These are phyloP conservation scores for Sphaeramia orbicularis DNA, from an alignment of 2,797 vertebrate species.

Conservation along the genomic window DNA sequence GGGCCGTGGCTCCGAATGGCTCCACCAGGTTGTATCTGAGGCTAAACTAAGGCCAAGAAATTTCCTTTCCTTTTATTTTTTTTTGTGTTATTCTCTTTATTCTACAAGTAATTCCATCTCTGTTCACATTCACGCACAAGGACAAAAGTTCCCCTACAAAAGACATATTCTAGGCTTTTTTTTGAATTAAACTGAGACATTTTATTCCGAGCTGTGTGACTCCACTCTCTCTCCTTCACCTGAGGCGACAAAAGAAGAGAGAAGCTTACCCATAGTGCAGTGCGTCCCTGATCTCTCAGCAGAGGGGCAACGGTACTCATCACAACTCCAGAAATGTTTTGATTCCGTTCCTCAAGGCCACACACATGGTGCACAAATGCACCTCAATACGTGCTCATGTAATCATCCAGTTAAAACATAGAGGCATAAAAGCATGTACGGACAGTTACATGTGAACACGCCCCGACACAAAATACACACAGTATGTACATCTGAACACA, in stretches of 20 bases:
- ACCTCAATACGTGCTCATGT: background rate
- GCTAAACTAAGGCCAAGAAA: background rate
- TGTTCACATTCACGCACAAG: constrained; percentile 12
- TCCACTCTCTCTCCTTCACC: constrained; percentile 41
- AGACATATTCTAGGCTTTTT: constrained; percentile 25
- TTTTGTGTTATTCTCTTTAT: constrained; percentile 25
- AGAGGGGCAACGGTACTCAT: constrained; percentile 39
- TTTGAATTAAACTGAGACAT: constrained; percentile 46
- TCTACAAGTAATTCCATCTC: constrained; percentile 7
- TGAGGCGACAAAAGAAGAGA: constrained; percentile 29
- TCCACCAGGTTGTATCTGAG: background rate
- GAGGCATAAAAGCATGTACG: background rate
- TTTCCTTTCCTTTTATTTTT: background rate
- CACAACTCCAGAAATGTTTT: constrained; percentile 39
- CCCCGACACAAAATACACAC: background rate
- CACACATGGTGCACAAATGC: constrained; percentile 26
- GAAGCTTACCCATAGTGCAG: constrained; percentile 22
- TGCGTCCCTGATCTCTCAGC: constrained; percentile 52
- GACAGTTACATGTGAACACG: background rate
- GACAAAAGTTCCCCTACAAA: constrained; percentile 24
- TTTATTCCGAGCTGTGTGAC: constrained; percentile 39
- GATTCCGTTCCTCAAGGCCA: constrained; percentile 56
- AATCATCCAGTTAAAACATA: constrained; percentile 9
- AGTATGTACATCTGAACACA: background rate
- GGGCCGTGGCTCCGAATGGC: background rate